These are phyloP conservation scores for Eupithecia centaureata DNA, from an alignment of 2,888 invertebrate genomes.

Conservation along the genomic window DNA sequence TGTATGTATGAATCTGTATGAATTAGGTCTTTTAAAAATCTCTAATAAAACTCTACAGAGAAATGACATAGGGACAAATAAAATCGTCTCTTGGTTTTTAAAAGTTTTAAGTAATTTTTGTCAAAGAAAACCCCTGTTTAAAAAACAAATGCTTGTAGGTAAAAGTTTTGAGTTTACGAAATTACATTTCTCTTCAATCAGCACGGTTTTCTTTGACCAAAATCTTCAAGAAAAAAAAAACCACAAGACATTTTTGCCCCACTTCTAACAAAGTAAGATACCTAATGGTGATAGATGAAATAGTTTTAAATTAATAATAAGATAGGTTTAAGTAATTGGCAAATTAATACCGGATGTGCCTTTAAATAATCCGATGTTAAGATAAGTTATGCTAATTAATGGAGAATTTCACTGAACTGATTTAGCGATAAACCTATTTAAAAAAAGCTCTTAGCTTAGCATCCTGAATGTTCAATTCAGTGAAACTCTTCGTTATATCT, in stretches of 20 bases:
- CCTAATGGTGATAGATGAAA: neutral
- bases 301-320: slow-evolving; percentile 13
- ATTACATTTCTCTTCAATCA: neutral
- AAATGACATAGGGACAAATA: too few species aligned
- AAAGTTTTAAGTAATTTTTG: neutral
- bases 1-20: slow-evolving; percentile 8
- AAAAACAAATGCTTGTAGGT: neutral
- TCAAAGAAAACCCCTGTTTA: neutral
- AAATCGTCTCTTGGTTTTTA: too few species aligned
- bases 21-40: neutral
- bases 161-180: too few species aligned
- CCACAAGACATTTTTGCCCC: neutral
- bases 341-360: slow-evolving; percentile 33
- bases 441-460: too few species aligned
- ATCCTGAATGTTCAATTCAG: slow-evolving; percentile 9
- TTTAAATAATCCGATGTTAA: slow-evolving; percentile 28
- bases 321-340: slow-evolving; percentile 31
- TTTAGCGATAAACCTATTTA: neutral
- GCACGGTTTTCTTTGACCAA: neutral
- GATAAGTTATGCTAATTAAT: slow-evolving; percentile 14
- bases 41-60: neutral
- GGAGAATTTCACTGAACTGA: slow-evolving; percentile 13
- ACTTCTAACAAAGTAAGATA: neutral
- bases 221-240: neutral
- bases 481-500: slow-evolving; percentile 14